phyloP scores from a whole-genome alignment of 2,113 vertebrate genomes.

The Dolichotis patagonum region DNA sequence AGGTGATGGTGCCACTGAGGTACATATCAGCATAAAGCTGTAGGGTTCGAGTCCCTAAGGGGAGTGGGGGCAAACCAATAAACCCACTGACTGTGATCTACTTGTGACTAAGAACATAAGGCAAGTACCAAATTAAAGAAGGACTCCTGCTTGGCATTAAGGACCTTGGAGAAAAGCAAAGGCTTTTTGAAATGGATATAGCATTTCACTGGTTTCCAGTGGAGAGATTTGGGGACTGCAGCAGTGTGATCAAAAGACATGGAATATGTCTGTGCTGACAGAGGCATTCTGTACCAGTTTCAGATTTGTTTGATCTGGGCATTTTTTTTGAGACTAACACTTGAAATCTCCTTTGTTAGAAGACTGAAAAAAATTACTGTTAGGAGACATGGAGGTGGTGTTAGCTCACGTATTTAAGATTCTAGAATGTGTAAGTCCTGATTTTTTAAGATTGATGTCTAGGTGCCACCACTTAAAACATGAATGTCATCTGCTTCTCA shows the following conservation, averaged over 20 bases:
- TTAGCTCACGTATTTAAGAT: slow-evolving; percentile 61
- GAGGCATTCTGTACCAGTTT: slow-evolving; percentile 62
- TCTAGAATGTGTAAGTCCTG: neutral
- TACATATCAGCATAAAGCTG: neutral
- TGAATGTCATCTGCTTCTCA: neutral
- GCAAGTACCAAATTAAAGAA: slow-evolving; percentile 74
- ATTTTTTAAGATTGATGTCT: slow-evolving; percentile 30
- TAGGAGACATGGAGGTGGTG: neutral
- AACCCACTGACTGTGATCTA: slow-evolving; percentile 62
- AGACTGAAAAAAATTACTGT: slow-evolving; percentile 63
- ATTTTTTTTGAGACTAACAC: slow-evolving; percentile 63
- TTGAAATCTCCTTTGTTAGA: slow-evolving; percentile 69
- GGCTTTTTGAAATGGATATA: slow-evolving; percentile 78
- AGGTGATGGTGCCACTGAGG: neutral
- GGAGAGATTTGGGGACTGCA: slow-evolving; percentile 66
- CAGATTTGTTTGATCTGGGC: slow-evolving; percentile 69
- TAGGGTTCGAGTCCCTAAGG: slow-evolving; percentile 20
- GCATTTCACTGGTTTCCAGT: slow-evolving; percentile 62
- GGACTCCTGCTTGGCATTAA: slow-evolving; percentile 66
- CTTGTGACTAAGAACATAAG: slow-evolving; percentile 65
- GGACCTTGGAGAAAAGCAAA: slow-evolving; percentile 76
- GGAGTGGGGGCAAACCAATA: slow-evolving; percentile 55
- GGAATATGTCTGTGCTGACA: slow-evolving; percentile 25
- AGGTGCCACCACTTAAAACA: neutral
- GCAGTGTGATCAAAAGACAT: slow-evolving; percentile 73